These are phyloP conservation scores for Lutjanus argentimaculatus DNA, from an alignment of 2,797 vertebrate species.

Conservation along the genomic window DNA sequence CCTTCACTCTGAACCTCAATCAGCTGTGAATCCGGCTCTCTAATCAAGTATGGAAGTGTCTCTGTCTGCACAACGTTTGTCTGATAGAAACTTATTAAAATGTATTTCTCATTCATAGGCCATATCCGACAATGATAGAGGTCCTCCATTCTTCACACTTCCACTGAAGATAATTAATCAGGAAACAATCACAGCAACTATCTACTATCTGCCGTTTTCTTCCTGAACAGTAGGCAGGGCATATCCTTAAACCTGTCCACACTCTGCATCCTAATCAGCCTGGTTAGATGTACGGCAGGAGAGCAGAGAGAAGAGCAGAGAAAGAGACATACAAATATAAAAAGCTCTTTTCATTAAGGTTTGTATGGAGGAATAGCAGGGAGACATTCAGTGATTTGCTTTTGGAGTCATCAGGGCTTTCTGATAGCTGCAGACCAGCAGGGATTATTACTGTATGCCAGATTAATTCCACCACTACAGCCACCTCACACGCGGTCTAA, in stretches of 20 bases:
- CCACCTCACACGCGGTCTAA: not conserved
- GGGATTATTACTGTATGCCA: conserved; percentile 9
- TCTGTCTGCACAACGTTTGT: conserved; percentile 14
- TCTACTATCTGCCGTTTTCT: conserved; percentile 35
- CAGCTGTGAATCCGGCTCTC: not conserved
- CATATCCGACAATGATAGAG: conserved; percentile 25
- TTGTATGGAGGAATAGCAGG: not conserved
- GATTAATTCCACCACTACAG: conserved; percentile 1
- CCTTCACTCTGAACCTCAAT: conserved; percentile 16
- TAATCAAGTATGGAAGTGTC: conserved; percentile 36
- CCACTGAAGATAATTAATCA: conserved; percentile 45
- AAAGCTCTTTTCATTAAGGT: conserved; percentile 38
- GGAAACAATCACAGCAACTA: conserved; percentile 41
- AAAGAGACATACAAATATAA: conserved; percentile 10
- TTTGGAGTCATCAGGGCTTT: conserved; percentile 21
- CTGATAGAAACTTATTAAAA: conserved; percentile 44
- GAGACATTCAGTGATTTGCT: conserved; percentile 24
- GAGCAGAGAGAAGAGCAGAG: conserved; percentile 12
- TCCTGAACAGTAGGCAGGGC: conserved; percentile 32
- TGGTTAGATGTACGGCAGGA: not conserved
- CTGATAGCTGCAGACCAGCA: conserved; percentile 11
- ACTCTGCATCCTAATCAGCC: conserved; percentile 42
- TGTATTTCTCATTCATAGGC: conserved; percentile 32
- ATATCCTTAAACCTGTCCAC: conserved; percentile 40
- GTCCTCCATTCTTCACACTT: conserved; percentile 24